A percentile compares a stretch with the other conserved stretches of the same genome.
phyloP scores from a whole-genome alignment of 2,113 vertebrate species.

The Silurus asotus region DNA sequence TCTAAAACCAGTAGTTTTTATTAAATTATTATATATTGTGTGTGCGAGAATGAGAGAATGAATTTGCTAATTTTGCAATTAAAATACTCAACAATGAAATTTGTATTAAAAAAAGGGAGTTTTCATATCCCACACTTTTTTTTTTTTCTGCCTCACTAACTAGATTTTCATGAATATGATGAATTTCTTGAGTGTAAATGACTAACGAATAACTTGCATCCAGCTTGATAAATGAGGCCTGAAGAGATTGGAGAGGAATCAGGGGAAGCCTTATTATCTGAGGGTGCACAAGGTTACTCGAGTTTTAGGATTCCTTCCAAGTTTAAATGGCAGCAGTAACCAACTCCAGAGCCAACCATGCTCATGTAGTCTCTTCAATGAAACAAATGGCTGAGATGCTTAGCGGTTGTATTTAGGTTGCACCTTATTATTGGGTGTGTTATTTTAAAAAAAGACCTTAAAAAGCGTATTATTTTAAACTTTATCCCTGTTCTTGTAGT shows the following conservation, averaged over 20 bases:
- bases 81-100: not conserved
- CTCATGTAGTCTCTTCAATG: slow-evolving; percentile 58
- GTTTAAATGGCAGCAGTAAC: not conserved
- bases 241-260: slow-evolving; percentile 4
- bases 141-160: not conserved
- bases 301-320: slow-evolving; percentile 5
- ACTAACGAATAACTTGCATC: not conserved
- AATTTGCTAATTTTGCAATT: not conserved
- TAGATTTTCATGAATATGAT: not conserved
- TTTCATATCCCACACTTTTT: not conserved
- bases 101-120: not conserved
- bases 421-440: slow-evolving; percentile 56
- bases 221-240: not conserved
- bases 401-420: slow-evolving; percentile 66
- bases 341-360: slow-evolving; percentile 35
- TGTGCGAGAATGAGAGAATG: not conserved
- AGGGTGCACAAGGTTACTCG: not conserved
- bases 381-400: not conserved
- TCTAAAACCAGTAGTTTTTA: too few relatives aligned
- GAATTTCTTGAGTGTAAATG: not conserved
- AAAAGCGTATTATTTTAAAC: slow-evolving; percentile 63
- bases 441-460: slow-evolving; percentile 64
- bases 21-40: too few relatives aligned
- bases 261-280: slow-evolving; percentile 26
- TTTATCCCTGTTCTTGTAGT: slow-evolving; percentile 58